Percentiles rank a stretch among this genome's conserved stretches.
Conservation (phyloP, 2,113 vertebrate species). For the Muntiacus reevesi region DNA sequence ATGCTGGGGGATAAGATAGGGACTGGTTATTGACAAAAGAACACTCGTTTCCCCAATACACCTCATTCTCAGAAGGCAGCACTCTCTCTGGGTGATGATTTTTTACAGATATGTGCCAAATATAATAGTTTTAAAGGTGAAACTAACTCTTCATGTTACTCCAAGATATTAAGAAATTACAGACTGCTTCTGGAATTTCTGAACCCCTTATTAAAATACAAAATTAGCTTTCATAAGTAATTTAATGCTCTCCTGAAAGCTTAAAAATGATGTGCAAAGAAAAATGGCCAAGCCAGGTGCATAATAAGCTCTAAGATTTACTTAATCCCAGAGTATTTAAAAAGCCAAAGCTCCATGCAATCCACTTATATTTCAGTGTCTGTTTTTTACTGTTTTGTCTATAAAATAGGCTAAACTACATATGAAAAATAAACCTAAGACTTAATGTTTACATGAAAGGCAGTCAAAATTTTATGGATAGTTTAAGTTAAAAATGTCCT, state of each 20-base stretch:
- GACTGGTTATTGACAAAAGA: neutral
- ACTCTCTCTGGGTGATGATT: neutral
- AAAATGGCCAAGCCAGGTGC: neutral
- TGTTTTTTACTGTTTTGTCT: neutral
- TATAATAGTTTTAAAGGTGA: neutral
- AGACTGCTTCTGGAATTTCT: constrained; percentile 3
- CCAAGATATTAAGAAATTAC: neutral
- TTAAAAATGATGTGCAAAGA: neutral
- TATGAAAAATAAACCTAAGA: neutral
- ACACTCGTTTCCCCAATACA: neutral
- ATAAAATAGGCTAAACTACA: constrained; percentile 1
- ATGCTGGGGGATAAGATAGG: neutral
- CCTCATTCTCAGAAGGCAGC: neutral
- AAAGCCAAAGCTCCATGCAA: neutral
- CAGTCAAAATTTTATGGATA: neutral
- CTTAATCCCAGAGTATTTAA: neutral
- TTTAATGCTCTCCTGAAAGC: neutral
- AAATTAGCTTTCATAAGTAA: constrained; percentile 21
- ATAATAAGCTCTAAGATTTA: neutral
- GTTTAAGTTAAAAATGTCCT: neutral
- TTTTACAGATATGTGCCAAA: neutral
- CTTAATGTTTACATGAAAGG: neutral
- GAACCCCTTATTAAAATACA: neutral
- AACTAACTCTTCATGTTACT: neutral
- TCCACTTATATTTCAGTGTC: neutral